Evolutionary conservation across 1,140 invertebrate genomes (phyloP).

Genomic region (Drosophila suzukii): DNA sequence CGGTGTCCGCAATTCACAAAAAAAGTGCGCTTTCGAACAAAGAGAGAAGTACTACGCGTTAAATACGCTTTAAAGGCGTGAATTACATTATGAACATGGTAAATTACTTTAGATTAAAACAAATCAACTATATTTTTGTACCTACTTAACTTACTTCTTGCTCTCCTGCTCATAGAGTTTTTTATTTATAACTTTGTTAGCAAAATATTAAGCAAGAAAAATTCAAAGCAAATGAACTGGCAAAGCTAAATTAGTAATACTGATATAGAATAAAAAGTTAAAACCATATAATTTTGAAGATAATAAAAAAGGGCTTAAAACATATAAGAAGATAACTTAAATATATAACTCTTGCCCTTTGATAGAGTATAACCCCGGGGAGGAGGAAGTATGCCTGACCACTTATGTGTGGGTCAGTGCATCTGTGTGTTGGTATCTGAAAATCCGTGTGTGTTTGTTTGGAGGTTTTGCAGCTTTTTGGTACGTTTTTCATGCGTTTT

Average conservation of each 20-base stretch:
- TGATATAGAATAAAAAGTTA: too few relatives aligned
- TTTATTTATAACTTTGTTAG: too few relatives aligned
- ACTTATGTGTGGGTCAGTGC: conserved; percentile 31
- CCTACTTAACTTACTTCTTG: too few relatives aligned
- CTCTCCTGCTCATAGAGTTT: too few relatives aligned
- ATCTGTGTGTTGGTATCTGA: conserved; percentile 1
- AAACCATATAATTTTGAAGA: too few relatives aligned
- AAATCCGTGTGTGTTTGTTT: conserved; percentile 25
- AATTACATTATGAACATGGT: not conserved
- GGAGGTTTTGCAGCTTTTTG: conserved; percentile 16
- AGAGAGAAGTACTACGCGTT: not conserved
- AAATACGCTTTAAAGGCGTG: not conserved
- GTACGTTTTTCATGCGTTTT: conserved; percentile 45
- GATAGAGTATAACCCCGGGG: not conserved
- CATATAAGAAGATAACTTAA: too few relatives aligned
- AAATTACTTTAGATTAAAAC: not conserved
- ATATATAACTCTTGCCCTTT: too few relatives aligned
- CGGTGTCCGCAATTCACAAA: conserved; percentile 27
- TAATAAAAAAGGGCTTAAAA: too few relatives aligned
- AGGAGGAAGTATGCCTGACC: conserved; percentile 7
- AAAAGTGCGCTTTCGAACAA: conserved; percentile 19
- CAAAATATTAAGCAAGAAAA: too few relatives aligned
- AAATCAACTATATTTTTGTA: not conserved
- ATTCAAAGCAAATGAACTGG: too few relatives aligned
- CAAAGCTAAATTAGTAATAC: too few relatives aligned